Percentiles rank a stretch among this genome's conserved stretches.
Conservation (phyloP, 2,888 invertebrate genomes). For the Chaetoderma sp. region DNA sequence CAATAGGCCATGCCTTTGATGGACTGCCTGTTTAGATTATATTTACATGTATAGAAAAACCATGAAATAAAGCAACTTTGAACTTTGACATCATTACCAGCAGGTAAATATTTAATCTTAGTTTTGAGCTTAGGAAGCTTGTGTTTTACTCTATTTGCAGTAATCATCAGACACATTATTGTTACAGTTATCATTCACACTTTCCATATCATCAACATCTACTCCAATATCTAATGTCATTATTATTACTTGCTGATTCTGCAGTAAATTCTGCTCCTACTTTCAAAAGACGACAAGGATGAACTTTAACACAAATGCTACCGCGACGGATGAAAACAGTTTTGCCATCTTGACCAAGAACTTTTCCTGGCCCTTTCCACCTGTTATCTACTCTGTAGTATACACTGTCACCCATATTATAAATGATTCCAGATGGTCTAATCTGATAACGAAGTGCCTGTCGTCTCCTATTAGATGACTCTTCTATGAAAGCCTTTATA, state of each 20-base stretch:
- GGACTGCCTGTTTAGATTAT: too few relatives aligned
- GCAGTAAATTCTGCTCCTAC: conserved; percentile 5
- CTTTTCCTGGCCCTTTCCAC: conserved; percentile 36
- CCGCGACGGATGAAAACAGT: conserved; percentile 27
- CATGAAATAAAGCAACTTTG: too few relatives aligned
- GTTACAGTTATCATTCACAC: neutral
- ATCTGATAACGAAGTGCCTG: conserved; percentile 16
- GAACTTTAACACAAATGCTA: conserved; percentile 22
- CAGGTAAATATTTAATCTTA: neutral
- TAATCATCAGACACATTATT: too few relatives aligned
- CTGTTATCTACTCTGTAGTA: conserved; percentile 18
- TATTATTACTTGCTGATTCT: too few relatives aligned
- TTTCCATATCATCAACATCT: neutral
- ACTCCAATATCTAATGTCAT: neutral
- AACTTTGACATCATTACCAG: neutral
- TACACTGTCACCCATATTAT: conserved; percentile 20
- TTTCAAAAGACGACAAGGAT: conserved; percentile 13
- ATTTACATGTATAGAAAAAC: too few relatives aligned
- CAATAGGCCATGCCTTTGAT: too few relatives aligned
- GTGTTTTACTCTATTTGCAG: neutral
- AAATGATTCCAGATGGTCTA: conserved; percentile 10
- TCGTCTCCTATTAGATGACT: conserved; percentile 17
- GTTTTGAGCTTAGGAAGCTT: neutral
- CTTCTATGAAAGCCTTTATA: conserved; percentile 20
- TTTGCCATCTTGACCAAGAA: conserved; percentile 33